Evolutionary conservation across 2,113 vertebrate species (phyloP).

Genomic region (Anolis carolinensis): DNA sequence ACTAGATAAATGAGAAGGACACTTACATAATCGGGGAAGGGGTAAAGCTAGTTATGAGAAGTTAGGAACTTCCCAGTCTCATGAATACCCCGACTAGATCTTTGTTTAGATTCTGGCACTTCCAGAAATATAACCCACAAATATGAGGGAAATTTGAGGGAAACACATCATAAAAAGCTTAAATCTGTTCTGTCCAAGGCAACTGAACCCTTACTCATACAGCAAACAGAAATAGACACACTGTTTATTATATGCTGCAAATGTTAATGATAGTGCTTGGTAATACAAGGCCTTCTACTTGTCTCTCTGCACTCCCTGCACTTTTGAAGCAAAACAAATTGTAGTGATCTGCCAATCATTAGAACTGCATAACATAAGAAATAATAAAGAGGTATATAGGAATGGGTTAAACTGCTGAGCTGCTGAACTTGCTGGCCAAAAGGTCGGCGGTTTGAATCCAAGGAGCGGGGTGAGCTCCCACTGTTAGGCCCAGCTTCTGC

Average conservation of each 20-base stretch:
- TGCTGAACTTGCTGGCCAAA: too few species aligned
- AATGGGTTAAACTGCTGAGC: too few species aligned
- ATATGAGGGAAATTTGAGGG: too few species aligned
- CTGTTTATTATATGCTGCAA: neutral
- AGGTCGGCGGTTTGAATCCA: too few species aligned
- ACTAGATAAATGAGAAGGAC: neutral
- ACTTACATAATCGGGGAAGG: neutral
- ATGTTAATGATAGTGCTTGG: neutral
- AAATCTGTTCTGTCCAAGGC: neutral
- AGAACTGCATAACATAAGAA: neutral
- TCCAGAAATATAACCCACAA: too few species aligned
- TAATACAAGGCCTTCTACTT: neutral
- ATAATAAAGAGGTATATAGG: neutral
- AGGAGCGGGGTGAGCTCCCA: too few species aligned
- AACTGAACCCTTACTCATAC: neutral
- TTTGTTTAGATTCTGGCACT: neutral
- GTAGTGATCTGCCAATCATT: neutral
- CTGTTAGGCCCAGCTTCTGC: too few species aligned
- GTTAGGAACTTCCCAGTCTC: neutral
- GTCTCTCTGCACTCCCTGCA: neutral
- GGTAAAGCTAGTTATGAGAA: neutral
- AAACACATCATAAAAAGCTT: too few species aligned
- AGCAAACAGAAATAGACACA: neutral
- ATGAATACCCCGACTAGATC: neutral
- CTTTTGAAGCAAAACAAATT: neutral